These are phyloP conservation scores for Sturnus vulgaris DNA, from an alignment of 2,113 vertebrate genomes.

Conservation along the genomic window DNA sequence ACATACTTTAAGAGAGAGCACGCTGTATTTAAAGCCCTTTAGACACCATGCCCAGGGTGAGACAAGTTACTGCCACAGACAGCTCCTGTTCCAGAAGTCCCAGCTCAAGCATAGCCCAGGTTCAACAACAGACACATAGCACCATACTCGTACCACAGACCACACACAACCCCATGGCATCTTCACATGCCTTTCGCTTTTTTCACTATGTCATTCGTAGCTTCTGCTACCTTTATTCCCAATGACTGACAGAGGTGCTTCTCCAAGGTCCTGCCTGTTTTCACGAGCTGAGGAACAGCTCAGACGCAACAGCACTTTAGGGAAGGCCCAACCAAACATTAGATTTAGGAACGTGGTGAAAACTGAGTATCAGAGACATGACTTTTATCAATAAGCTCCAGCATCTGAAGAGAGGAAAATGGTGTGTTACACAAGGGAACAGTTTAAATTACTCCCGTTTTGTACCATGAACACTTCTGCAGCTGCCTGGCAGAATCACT, in stretches of 20 bases:
- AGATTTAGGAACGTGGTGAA: neutral
- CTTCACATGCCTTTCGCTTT: neutral
- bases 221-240: neutral
- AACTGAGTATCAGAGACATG: neutral
- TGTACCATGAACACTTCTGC: neutral
- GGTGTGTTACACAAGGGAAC: rapidly evolving
- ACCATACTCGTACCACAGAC: neutral
- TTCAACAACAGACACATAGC: rapidly evolving
- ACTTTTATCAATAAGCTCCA: neutral
- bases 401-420: neutral
- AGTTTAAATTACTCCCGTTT: neutral
- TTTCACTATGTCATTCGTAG: neutral
- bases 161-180: rapidly evolving
- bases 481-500: neutral
- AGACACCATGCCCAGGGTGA: neutral
- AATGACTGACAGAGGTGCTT: neutral
- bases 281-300: neutral
- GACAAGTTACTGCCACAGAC: neutral
- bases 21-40: neutral
- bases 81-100: rapidly evolving
- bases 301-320: neutral
- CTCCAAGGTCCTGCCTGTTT: neutral
- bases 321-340: neutral
- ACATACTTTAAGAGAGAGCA: neutral
- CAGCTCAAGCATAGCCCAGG: neutral